These are phyloP conservation scores for Enteromius radiatus DNA, from an alignment of 2,797 vertebrate species.

Conservation along the genomic window DNA sequence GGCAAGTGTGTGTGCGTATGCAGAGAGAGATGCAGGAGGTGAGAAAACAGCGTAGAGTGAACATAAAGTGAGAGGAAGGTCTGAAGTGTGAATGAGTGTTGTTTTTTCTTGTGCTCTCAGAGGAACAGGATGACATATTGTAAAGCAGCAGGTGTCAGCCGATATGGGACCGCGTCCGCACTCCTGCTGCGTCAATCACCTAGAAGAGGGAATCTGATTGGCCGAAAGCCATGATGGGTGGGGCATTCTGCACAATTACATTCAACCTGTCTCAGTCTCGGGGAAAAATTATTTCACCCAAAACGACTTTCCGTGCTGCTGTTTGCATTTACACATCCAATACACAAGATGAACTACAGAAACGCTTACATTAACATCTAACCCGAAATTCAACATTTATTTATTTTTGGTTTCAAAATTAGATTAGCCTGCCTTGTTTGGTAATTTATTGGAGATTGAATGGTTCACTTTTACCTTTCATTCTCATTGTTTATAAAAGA, in stretches of 20 bases:
- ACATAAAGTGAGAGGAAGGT: slow-evolving; percentile 19
- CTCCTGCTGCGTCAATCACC: slow-evolving; percentile 64
- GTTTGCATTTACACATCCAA: not conserved
- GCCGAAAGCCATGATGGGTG: slow-evolving; percentile 69
- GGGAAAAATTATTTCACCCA: slow-evolving; percentile 32
- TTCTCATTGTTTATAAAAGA: not conserved
- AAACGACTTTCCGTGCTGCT: not conserved
- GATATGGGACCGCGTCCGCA: slow-evolving; percentile 66
- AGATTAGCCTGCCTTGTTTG: not conserved
- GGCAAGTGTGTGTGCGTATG: slow-evolving; percentile 8
- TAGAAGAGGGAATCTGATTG: slow-evolving; percentile 66
- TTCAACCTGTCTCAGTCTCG: slow-evolving; percentile 74
- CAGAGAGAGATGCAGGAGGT: slow-evolving; percentile 23
- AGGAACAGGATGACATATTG: slow-evolving; percentile 79
- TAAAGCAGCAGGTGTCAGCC: slow-evolving; percentile 78
- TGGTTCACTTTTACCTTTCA: not conserved
- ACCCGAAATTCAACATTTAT: not conserved
- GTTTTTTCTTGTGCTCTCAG: slow-evolving; percentile 61
- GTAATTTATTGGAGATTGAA: not conserved
- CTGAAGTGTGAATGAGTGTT: slow-evolving; percentile 74
- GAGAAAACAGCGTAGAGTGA: slow-evolving; percentile 59
- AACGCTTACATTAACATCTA: not conserved
- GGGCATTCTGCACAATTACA: slow-evolving; percentile 65
- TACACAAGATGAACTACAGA: not conserved
- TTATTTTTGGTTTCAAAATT: not conserved